Conservation (phyloP, 2,113 vertebrate genomes). For the Vulpes lagopus region DNA sequence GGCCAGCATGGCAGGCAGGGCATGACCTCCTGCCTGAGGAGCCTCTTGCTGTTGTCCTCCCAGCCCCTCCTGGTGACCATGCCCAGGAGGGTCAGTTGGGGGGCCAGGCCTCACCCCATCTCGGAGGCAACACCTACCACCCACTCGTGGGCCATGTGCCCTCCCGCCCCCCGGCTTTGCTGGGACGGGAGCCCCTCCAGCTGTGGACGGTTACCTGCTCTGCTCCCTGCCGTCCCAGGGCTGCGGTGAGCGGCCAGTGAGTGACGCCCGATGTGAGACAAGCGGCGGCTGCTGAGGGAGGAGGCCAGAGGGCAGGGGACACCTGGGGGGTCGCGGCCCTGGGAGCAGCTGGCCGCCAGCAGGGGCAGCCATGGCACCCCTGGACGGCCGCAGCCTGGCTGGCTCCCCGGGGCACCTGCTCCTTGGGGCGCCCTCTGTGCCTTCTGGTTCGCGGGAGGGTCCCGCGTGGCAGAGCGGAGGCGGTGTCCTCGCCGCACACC, state of each 20-base stretch:
- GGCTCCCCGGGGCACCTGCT: background rate
- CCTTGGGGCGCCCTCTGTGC: background rate
- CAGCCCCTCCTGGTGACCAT: too few species aligned
- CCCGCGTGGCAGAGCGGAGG: accelerated
- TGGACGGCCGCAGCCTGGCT: background rate
- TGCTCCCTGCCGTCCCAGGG: background rate
- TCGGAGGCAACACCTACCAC: too few species aligned
- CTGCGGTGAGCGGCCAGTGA: background rate
- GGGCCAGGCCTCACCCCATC: background rate
- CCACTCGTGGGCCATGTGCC: background rate
- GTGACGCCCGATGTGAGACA: background rate
- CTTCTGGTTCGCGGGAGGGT: background rate
- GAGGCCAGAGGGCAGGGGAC: background rate
- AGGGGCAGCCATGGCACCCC: too few species aligned
- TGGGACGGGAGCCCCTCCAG: background rate
- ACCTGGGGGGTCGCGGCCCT: accelerated
- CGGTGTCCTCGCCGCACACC: too few species aligned
- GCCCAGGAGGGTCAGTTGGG: too few species aligned
- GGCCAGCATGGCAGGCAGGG: too few species aligned
- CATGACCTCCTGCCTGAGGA: too few species aligned
- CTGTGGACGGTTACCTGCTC: background rate
- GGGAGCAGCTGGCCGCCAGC: background rate
- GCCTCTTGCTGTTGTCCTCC: too few species aligned
- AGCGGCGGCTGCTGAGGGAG: accelerated
- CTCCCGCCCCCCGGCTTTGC: background rate